Percentiles rank a stretch among this genome's conserved stretches.
These are phyloP conservation scores for Hippocampus guttulatus DNA, from an alignment of 2,113 vertebrate species.

Conservation along the genomic window DNA sequence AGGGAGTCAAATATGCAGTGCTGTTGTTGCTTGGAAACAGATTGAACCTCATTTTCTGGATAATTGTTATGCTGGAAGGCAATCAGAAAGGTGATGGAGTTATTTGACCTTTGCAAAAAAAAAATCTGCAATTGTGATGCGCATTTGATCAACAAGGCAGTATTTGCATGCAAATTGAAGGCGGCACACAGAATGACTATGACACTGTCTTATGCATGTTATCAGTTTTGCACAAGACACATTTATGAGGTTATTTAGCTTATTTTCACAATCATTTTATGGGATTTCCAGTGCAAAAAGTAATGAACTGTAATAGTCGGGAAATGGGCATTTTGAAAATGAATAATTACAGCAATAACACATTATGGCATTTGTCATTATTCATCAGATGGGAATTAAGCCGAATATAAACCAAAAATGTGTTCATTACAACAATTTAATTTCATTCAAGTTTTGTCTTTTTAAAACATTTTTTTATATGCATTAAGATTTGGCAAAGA, in stretches of 20 bases:
- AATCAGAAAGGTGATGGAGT: conserved; percentile 62
- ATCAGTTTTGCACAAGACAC: conserved; percentile 34
- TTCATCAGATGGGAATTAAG: not conserved
- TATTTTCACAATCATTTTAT: not conserved
- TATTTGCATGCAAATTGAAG: conserved; percentile 58
- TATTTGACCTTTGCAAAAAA: conserved; percentile 49
- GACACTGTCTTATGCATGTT: conserved; percentile 34
- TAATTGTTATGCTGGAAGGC: conserved; percentile 58
- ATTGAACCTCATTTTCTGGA: conserved; percentile 51
- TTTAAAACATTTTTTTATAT: not conserved
- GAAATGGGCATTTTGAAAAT: not conserved
- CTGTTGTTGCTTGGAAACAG: conserved; percentile 66
- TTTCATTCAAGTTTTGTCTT: not conserved
- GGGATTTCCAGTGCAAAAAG: not conserved
- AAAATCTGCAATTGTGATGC: conserved; percentile 52
- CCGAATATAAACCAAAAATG: not conserved
- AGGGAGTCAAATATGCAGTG: conserved; percentile 41
- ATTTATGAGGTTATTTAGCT: conserved; percentile 46
- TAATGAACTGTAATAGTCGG: not conserved
- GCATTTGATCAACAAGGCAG: conserved; percentile 52
- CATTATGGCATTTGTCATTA: not conserved
- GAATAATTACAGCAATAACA: not conserved
- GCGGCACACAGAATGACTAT: conserved; percentile 26
- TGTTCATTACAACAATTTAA: not conserved
- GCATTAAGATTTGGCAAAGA: not conserved